These are phyloP conservation scores for Coelopa pilipes DNA, from an alignment of 2,888 invertebrate species.

Conservation along the genomic window DNA sequence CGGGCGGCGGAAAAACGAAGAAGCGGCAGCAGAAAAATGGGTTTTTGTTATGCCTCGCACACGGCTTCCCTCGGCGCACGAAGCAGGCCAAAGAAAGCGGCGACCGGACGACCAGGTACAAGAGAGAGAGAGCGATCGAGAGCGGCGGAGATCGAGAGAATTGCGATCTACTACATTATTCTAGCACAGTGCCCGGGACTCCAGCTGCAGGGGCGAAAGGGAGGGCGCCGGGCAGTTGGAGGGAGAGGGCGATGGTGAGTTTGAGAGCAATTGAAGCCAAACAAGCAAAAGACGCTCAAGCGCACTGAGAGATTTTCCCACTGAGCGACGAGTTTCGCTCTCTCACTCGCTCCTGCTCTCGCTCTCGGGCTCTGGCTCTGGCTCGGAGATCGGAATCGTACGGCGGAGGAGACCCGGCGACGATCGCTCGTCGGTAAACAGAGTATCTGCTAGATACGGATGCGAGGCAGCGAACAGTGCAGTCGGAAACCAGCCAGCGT, in stretches of 20 bases:
- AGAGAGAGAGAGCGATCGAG: neutral
- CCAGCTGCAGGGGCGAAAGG: no score
- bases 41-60: conserved; percentile 36
- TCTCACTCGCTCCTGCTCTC: neutral
- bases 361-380: no score
- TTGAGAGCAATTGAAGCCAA: no score
- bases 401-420: neutral
- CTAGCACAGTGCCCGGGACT: no score
- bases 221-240: no score
- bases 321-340: neutral
- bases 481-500: conserved; percentile 19
- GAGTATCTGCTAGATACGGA: conserved; percentile 32
- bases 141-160: neutral
- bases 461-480: conserved; percentile 51
- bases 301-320: no score
- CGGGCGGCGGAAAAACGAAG: neutral
- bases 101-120: conserved; percentile 34
- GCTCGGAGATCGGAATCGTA: neutral
- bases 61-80: conserved; percentile 12
- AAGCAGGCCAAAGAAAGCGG: conserved; percentile 24
- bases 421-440: conserved; percentile 27
- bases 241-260: no score
- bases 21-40: conserved; percentile 36
- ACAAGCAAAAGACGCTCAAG: no score
- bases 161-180: conserved; percentile 36